phyloP scores from a whole-genome alignment of 2,888 invertebrate genomes.

The Leptura quadrifasciata region DNA sequence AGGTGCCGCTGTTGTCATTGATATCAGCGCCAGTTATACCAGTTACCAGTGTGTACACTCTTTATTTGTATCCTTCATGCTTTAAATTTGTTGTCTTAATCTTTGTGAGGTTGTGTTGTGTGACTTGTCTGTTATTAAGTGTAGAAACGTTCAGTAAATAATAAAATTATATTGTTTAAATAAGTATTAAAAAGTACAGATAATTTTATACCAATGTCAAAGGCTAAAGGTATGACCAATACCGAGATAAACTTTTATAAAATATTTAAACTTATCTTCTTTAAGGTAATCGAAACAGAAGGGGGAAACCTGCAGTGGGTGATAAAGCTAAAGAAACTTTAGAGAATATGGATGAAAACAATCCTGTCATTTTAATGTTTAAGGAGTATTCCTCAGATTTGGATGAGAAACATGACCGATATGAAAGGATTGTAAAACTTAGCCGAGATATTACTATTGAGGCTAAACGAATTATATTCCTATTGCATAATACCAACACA shows the following conservation, averaged over 20 bases:
- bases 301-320: conserved; percentile 67
- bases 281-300: conserved; percentile 52
- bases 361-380: conserved; percentile 79
- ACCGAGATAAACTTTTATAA: neutral
- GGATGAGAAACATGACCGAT: conserved; percentile 87
- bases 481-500: conserved; percentile 83
- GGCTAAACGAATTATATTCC: conserved; percentile 91
- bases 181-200: too few relatives aligned
- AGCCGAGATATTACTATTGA: conserved; percentile 92
- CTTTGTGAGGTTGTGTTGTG: too few relatives aligned
- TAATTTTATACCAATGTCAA: conserved; percentile 42
- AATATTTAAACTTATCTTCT: conserved; percentile 33
- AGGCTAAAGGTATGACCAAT: conserved; percentile 41
- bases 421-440: conserved; percentile 88
- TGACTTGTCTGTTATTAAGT: too few relatives aligned
- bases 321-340: conserved; percentile 73
- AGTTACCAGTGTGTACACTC: too few relatives aligned
- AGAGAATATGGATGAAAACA: conserved; percentile 74
- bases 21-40: too few relatives aligned
- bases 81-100: too few relatives aligned
- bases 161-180: too few relatives aligned
- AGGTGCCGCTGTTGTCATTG: too few relatives aligned
- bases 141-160: too few relatives aligned
- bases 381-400: conserved; percentile 80
- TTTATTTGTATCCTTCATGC: too few relatives aligned